phyloP scores from a whole-genome alignment of 1,140 invertebrate species.

The Drosophila cardini region DNA sequence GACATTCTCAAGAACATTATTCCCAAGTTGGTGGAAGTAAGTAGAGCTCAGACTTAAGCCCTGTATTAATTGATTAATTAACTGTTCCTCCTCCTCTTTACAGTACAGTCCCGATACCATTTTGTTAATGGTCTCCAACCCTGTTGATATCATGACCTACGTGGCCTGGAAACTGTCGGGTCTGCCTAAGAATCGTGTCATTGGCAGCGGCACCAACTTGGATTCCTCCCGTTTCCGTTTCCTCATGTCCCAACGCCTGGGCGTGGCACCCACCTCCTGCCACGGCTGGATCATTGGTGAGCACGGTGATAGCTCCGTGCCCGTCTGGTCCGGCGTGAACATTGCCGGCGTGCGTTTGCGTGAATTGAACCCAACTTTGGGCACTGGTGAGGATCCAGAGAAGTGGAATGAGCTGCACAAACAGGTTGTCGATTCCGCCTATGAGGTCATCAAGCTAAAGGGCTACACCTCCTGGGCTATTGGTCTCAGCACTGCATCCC shows the following conservation, averaged over 20 bases:
- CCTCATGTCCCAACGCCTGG: slow-evolving; percentile 92
- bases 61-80: background rate
- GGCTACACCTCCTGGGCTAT: slow-evolving; percentile 97
- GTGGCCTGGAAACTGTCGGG: slow-evolving; percentile 97
- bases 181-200: slow-evolving; percentile 92
- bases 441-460: slow-evolving; percentile 95
- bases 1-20: slow-evolving; percentile 95
- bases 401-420: slow-evolving; percentile 91
- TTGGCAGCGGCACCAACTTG: slow-evolving; percentile 96
- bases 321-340: slow-evolving; percentile 97
- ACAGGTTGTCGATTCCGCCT: slow-evolving; percentile 93
- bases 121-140: slow-evolving; percentile 95
- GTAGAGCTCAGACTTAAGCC: background rate
- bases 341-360: slow-evolving; percentile 93
- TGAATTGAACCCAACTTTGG: slow-evolving; percentile 91
- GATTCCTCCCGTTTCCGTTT: slow-evolving; percentile 96
- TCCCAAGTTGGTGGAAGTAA: slow-evolving; percentile 90
- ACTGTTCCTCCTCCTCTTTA: background rate
- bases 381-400: slow-evolving; percentile 90
- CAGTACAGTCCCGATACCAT: slow-evolving; percentile 93
- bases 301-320: slow-evolving; percentile 93
- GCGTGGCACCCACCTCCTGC: slow-evolving; percentile 91
- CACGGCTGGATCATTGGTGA: slow-evolving; percentile 96
- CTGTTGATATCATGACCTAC: slow-evolving; percentile 95
- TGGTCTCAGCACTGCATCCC: slow-evolving; percentile 91